Base-by-base conservation (phyloP, 2,888 invertebrate genomes). In the Melinopterus prodromus region DNA sequence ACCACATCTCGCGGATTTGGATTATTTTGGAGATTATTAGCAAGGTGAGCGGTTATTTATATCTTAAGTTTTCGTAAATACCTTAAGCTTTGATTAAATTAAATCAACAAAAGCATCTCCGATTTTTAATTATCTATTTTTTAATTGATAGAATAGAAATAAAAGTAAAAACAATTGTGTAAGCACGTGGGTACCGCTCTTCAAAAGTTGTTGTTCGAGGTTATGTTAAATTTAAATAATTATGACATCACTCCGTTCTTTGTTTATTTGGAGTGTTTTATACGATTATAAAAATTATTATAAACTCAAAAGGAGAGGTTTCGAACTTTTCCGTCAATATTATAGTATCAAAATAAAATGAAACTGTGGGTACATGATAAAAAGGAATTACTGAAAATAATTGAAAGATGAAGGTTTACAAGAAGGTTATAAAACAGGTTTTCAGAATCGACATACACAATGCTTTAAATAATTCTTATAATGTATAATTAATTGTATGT, bases 1-100 rank as follows among this genome's bases (percentile, higher is more conserved):
- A 96, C 96, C 82, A 96, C 96, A 82, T 96, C 95, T 87, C 92
- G 94, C 77, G 96, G 96, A 82, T 94, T 97, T 88, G 97, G 97
- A 81, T 96, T 96, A 86, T 97, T 97, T 91, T 91, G 96, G 84
- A 96, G 95, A 91, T 92, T 97, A 86, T 91, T 97, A 69, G 91
- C 94, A 87, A 94, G 95, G 97, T 97, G 90, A 91, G 74, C 14
- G 6, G 1, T 71, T 26, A 71, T 12, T 16, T 16, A 71, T 26
- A 26, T 26, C 16, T 71, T 35, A 71, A 70, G 9, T 16, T 26
- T 16, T 35, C n/a, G n/a, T 26, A n/a, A 12, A 16, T 71, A 35
- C 26, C 26, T 26, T 26, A 3, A 26, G 26, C 26, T 71, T 71
- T 26, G 26, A 26, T 16, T 71, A 71, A 71, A 71, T 6, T 71